Evolutionary conservation across 1,140 invertebrate genomes (phyloP).

Genomic region (Drosophila guanche): DNA sequence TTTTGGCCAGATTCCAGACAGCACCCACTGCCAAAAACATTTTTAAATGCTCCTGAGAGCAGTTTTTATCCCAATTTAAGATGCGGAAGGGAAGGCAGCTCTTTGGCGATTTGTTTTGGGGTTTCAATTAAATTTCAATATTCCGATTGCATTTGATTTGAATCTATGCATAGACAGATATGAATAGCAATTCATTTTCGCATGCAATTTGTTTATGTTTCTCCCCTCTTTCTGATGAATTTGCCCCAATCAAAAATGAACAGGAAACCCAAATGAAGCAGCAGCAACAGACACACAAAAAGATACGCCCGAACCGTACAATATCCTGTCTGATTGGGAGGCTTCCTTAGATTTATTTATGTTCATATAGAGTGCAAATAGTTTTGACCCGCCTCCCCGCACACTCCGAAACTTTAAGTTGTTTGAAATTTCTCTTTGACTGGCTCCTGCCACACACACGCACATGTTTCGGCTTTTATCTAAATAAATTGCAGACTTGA

Average conservation of each 20-base stretch:
- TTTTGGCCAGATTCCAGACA: constrained; percentile 58
- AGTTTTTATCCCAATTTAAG: constrained; percentile 7
- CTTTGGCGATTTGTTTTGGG: constrained; percentile 2
- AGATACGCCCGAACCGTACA: not conserved
- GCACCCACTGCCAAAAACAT: constrained; percentile 60
- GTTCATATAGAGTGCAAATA: constrained; percentile 31
- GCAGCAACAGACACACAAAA: constrained; percentile 2
- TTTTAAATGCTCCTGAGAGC: constrained; percentile 35
- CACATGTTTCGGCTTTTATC: constrained; percentile 22
- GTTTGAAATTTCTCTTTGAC: constrained; percentile 35
- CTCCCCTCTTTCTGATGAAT: constrained; percentile 27
- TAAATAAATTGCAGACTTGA: constrained; percentile 38
- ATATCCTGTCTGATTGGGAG: not conserved
- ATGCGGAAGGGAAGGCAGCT: too few species aligned
- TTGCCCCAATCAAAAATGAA: not conserved
- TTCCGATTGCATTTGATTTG: constrained; percentile 12
- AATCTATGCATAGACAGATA: not conserved
- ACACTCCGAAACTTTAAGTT: constrained; percentile 17
- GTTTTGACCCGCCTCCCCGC: not conserved
- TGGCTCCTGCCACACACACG: not conserved
- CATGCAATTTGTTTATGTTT: constrained; percentile 32
- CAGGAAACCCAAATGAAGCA: not conserved
- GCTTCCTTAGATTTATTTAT: not conserved
- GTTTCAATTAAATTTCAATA: constrained; percentile 49
- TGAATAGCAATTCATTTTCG: constrained; percentile 17